These are phyloP conservation scores for Verasper variegatus DNA, from an alignment of 2,113 vertebrate species.

Conservation along the genomic window DNA sequence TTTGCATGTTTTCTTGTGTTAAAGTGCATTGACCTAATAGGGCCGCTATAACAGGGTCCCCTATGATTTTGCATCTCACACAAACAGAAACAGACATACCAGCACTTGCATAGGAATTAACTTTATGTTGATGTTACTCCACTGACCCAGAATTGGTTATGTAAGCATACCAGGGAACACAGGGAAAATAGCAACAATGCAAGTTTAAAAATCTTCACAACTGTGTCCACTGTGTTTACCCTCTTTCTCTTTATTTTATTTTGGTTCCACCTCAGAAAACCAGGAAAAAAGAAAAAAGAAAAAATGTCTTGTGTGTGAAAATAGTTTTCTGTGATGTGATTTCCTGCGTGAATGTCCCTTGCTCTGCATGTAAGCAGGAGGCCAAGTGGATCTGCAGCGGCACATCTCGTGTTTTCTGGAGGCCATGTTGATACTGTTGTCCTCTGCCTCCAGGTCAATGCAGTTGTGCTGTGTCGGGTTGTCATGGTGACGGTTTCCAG, in stretches of 20 bases:
- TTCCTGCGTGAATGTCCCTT: slow-evolving; percentile 8
- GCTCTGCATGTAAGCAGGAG: slow-evolving; percentile 38
- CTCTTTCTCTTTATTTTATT: neutral
- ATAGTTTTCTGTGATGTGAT: slow-evolving; percentile 16
- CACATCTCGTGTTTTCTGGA: slow-evolving; percentile 24
- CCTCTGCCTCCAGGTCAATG: slow-evolving; percentile 85
- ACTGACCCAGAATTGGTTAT: neutral
- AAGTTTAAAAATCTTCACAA: too few species aligned
- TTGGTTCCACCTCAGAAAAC: neutral
- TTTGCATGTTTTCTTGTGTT: too few species aligned
- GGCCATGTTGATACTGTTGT: slow-evolving; percentile 58
- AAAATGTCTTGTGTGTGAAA: neutral
- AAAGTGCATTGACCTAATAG: too few species aligned
- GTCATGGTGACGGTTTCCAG: slow-evolving; percentile 91
- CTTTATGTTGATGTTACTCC: neutral
- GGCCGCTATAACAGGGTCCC: neutral
- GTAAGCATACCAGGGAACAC: neutral
- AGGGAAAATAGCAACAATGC: neutral
- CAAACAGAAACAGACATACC: neutral
- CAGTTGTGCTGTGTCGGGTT: slow-evolving; percentile 88
- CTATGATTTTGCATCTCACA: neutral
- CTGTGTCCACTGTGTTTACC: neutral
- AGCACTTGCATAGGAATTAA: too few species aligned
- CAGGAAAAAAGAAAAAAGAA: neutral
- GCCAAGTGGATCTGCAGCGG: slow-evolving; percentile 45